phyloP scores from a whole-genome alignment of 1,140 invertebrate genomes.

The Caenorhabditis inopinata region DNA sequence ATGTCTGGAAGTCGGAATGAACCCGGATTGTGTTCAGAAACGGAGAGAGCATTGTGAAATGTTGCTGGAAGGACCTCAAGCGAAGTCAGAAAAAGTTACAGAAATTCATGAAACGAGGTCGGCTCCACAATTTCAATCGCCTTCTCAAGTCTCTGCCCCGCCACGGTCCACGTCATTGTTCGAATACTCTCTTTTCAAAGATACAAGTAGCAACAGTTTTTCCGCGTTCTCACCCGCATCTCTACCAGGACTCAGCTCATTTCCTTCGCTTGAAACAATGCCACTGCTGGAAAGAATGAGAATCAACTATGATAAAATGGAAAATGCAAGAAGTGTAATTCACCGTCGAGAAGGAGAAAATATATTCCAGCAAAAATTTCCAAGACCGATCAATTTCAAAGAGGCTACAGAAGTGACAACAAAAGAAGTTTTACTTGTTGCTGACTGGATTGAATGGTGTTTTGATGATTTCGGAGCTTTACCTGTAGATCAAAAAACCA shows the following conservation, averaged over 20 bases:
- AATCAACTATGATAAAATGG: constrained; percentile 29
- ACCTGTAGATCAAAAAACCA: constrained; percentile 12
- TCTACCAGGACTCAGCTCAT: not conserved
- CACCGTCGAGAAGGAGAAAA: constrained; percentile 33
- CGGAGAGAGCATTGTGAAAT: not conserved
- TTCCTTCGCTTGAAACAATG: constrained; percentile 23
- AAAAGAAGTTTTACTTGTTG: constrained; percentile 30
- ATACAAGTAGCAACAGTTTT: not conserved
- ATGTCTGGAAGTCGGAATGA: constrained; percentile 84
- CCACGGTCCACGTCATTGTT: not conserved
- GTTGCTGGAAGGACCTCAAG: not conserved
- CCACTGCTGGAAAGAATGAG: constrained; percentile 17
- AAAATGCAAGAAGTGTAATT: constrained; percentile 34
- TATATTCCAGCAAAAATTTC: constrained; percentile 35
- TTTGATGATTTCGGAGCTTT: constrained; percentile 17
- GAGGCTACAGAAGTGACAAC: constrained; percentile 19
- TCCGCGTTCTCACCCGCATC: not conserved
- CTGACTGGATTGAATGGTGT: constrained; percentile 35
- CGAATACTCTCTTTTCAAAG: not conserved
- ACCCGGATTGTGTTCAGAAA: not conserved
- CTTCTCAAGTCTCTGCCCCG: not conserved
- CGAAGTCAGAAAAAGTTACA: too few species aligned
- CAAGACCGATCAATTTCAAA: not conserved
- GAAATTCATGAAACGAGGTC: too few species aligned
- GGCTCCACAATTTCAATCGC: not conserved